Evolutionary conservation across 2,888 invertebrate species (phyloP).

Genomic region (Nomada hirtipes): DNA sequence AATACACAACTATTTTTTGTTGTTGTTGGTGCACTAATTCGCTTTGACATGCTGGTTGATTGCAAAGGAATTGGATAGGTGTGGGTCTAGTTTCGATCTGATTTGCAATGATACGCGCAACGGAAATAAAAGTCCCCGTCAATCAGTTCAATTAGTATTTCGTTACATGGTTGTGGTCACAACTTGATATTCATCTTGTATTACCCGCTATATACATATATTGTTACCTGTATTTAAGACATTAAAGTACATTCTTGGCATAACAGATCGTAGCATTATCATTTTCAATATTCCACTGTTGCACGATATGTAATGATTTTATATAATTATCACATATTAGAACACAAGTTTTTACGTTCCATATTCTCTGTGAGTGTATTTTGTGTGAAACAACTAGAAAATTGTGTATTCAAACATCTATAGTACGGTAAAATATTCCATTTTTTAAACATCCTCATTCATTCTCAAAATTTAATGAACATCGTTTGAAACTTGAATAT

Average conservation of each 20-base stretch:
- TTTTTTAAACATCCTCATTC: background rate
- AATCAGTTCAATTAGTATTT: slow-evolving; percentile 52
- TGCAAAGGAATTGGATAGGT: slow-evolving; percentile 3
- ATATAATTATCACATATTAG: background rate
- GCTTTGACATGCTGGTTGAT: background rate
- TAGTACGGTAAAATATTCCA: background rate
- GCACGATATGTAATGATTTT: background rate
- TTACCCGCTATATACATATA: slow-evolving; percentile 37
- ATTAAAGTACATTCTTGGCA: slow-evolving; percentile 30
- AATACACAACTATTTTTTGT: too few species aligned
- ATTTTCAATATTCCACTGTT: background rate
- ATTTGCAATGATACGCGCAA: slow-evolving; percentile 10
- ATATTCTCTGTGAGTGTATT: too few species aligned
- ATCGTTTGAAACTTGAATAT: background rate
- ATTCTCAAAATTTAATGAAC: background rate
- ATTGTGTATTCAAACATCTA: background rate
- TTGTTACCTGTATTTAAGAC: slow-evolving; percentile 30
- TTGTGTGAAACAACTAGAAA: background rate
- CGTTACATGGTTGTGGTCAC: slow-evolving; percentile 34
- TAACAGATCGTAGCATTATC: background rate
- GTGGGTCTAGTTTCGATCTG: background rate
- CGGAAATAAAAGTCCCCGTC: slow-evolving; percentile 26
- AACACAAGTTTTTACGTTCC: background rate
- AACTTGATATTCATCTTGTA: slow-evolving; percentile 62
- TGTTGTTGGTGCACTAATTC: background rate